A percentile compares a stretch with the other conserved stretches of the same genome.
These are phyloP conservation scores for Elaphurus davidianus DNA, from an alignment of 2,113 vertebrate genomes.

Conservation along the genomic window DNA sequence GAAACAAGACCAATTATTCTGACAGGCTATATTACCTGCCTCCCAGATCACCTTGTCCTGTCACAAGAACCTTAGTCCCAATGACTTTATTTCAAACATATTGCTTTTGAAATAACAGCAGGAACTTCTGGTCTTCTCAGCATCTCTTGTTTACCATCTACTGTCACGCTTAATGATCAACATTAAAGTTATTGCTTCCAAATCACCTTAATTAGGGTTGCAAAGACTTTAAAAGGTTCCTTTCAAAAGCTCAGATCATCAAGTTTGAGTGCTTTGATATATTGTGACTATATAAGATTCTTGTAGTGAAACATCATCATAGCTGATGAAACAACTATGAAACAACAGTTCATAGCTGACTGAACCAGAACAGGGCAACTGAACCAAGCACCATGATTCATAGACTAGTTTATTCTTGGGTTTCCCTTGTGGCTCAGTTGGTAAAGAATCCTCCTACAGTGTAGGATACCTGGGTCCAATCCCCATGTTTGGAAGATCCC, in stretches of 20 bases:
- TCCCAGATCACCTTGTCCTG: background rate
- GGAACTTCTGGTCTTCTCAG: background rate
- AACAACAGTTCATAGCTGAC: background rate
- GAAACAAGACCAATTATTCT: constrained; percentile 26
- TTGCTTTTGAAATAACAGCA: constrained; percentile 36
- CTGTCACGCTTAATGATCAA: constrained; percentile 52
- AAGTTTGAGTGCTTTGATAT: constrained; percentile 33
- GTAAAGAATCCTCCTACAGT: background rate
- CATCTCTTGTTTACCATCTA: constrained; percentile 44
- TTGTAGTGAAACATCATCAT: background rate
- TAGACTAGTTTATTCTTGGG: background rate
- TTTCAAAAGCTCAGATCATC: constrained; percentile 29
- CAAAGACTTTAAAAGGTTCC: constrained; percentile 43
- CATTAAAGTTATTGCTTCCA: constrained; percentile 59
- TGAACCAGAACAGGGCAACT: background rate
- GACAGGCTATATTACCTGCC: background rate
- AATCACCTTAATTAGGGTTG: constrained; percentile 59
- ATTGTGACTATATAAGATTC: constrained; percentile 21
- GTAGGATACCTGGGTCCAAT: background rate
- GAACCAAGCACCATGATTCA: background rate
- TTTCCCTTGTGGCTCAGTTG: background rate
- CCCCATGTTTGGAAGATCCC: background rate
- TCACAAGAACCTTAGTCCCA: background rate
- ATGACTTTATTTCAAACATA: constrained; percentile 45
- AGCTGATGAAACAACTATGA: too few relatives aligned